These are phyloP conservation scores for Microcebus ravelobensis DNA, from an alignment of 2,113 vertebrate species.

Conservation along the genomic window DNA sequence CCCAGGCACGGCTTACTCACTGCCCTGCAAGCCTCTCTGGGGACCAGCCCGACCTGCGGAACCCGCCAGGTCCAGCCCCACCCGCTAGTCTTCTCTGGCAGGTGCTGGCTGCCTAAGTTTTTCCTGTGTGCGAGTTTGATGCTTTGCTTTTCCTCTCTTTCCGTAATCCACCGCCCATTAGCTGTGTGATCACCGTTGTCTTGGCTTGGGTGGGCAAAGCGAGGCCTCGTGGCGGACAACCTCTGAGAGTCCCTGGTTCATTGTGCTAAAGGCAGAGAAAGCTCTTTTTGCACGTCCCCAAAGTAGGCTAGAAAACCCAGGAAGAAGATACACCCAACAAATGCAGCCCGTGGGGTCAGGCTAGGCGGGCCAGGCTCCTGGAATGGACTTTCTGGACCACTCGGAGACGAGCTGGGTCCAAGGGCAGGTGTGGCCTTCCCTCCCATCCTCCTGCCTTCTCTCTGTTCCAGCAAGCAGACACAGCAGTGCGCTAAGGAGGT, in stretches of 20 bases:
- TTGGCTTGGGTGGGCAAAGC: neutral
- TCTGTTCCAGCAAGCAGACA: neutral
- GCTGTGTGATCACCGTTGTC: neutral
- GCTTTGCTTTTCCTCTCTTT: conserved; percentile 34
- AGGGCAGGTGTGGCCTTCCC: neutral
- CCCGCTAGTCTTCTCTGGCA: neutral
- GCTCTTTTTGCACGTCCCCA: neutral
- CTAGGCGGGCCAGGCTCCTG: neutral
- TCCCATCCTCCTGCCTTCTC: neutral
- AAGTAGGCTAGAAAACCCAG: neutral
- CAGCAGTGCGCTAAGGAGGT: neutral
- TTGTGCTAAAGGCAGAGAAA: neutral
- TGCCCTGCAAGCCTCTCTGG: conserved; percentile 43
- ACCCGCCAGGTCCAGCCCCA: neutral
- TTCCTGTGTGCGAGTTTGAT: neutral
- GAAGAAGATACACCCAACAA: neutral
- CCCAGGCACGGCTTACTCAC: neutral
- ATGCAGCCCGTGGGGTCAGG: neutral
- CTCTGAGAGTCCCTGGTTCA: neutral
- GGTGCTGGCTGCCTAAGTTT: conserved; percentile 25
- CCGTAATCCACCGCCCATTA: neutral
- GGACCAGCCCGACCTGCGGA: neutral
- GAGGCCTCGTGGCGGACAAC: neutral
- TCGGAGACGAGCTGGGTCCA: no score
- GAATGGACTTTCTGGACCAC: neutral